Evolutionary conservation across 2,888 invertebrate genomes (phyloP), one percentile per base, ranked within the genome.

Genomic region (Acrobasis repandana): DNA sequence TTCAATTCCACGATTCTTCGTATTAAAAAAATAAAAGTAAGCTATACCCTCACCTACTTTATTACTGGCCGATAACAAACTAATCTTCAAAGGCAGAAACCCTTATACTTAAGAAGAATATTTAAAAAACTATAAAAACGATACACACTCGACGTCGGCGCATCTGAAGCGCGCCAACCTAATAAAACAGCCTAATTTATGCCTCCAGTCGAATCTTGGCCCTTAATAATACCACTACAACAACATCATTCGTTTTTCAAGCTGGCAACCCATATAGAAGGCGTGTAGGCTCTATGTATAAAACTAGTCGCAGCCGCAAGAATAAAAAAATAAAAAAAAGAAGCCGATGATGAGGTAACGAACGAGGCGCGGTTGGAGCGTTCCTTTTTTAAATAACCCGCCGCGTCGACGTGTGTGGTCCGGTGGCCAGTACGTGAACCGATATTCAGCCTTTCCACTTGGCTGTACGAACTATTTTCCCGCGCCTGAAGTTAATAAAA

Each of bases 271-370:
- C 74, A 71, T 66, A 72, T 74, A 73, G 71, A 71, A 73, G 76
- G 73, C 75, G 74, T 70, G 70, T 71, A 69, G 72, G 71, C 79
- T 76, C 85, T 88, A 86, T 89, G 86, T 89, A 88, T 88, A 82
- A 83, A 83, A 79, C 86, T 88, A 87, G 88, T 81, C 81, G 72
- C 69, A 70, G 78, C 75, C 76, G 82, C 82, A 67, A 79, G 80
- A 74, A 79, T 65, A 81, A 84, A 85, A 85, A 88, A 88, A 72
- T 68, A 73, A 80, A 85, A 82, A n/a, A 85, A 86, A 82, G 80
- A 87, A 85, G 75, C 80, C 85, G 83, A 84, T 85, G 90, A 90
- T 90, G 90, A 90, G 89, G 90, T 88, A 90, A 90, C 91, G 90
- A 90, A 88, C 88, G 88, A 86, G 87, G 88, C 88, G 86, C 89